Conservation (phyloP, 2,797 vertebrate species). For the Coluber constrictor region DNA sequence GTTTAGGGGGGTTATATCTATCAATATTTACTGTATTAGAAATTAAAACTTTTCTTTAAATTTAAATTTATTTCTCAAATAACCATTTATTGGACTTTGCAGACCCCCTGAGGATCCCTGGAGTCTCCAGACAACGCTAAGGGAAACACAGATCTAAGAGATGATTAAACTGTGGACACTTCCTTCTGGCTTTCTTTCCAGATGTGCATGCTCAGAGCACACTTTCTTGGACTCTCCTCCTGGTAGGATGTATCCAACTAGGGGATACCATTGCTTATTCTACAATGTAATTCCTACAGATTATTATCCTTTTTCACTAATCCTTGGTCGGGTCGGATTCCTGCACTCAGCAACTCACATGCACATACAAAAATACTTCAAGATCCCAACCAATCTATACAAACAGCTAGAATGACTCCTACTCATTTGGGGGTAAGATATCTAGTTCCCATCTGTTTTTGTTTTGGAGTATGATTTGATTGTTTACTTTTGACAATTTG, state of each 20-base stretch:
- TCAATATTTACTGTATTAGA: neutral
- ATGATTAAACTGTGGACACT: neutral
- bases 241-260: neutral
- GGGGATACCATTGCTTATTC: neutral
- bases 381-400: neutral
- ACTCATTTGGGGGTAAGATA: neutral
- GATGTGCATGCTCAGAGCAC: neutral
- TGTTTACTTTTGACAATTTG: neutral
- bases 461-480: neutral
- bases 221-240: neutral
- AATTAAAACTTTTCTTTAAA: neutral
- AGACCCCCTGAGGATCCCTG: neutral
- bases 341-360: neutral
- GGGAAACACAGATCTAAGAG: neutral
- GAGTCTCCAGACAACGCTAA: neutral
- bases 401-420: neutral
- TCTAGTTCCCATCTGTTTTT: neutral
- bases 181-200: neutral
- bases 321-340: neutral
- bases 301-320: neutral
- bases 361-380: neutral
- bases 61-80: neutral
- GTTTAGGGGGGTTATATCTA: neutral
- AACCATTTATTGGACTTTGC: neutral
- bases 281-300: neutral